phyloP scores from a whole-genome alignment of 1,140 invertebrate species.

The Drosophila gunungcola region DNA sequence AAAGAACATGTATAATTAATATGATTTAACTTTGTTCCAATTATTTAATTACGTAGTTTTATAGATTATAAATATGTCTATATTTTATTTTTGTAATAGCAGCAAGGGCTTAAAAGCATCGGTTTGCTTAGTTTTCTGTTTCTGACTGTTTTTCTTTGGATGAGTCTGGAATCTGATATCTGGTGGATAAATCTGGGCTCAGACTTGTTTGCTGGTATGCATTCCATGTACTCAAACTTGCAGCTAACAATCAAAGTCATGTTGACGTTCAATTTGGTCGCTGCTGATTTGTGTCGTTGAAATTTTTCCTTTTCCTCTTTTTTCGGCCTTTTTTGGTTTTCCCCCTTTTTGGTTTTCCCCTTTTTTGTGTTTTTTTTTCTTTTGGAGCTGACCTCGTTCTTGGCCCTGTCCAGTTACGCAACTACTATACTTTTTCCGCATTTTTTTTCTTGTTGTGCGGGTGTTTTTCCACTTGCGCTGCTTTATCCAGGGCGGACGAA shows the following conservation, averaged over 20 bases:
- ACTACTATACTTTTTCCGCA: conserved; percentile 47
- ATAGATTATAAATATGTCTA: no score
- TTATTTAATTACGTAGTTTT: no score
- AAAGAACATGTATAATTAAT: no score
- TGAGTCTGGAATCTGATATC: conserved; percentile 14
- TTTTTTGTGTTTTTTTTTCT: no score
- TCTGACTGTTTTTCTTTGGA: conserved; percentile 7
- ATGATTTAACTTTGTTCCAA: no score
- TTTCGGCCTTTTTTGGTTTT: conserved; percentile 20
- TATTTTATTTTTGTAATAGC: no score
- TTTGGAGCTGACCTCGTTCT: conserved; percentile 43
- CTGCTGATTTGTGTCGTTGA: conserved; percentile 74
- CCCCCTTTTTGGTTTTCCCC: background rate
- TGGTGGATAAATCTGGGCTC: conserved; percentile 16
- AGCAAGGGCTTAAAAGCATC: no score
- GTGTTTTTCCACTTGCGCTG: conserved; percentile 28
- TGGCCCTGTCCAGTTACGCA: conserved; percentile 64
- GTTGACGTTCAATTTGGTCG: conserved; percentile 78
- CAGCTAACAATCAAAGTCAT: conserved; percentile 72
- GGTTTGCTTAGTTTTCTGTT: no score
- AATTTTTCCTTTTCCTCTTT: conserved; percentile 32
- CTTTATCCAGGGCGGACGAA: conserved; percentile 35
- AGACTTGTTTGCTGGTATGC: conserved; percentile 53
- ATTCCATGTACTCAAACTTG: conserved; percentile 36
- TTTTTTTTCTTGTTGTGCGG: conserved; percentile 18